phyloP scores from a whole-genome alignment of 2,888 invertebrate genomes.

The Morpho helenor region DNA sequence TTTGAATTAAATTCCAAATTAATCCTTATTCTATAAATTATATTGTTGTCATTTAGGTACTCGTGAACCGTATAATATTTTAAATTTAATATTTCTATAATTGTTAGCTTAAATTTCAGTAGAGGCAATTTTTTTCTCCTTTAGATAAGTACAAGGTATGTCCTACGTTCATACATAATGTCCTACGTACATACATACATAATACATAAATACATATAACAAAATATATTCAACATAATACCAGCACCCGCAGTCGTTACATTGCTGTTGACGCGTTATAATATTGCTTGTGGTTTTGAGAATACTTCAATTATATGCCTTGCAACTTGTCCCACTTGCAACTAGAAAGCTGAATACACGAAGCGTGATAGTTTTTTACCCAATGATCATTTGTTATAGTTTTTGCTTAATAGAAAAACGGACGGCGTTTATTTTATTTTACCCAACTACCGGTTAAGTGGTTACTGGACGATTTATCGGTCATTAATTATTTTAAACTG shows the following conservation, averaged over 20 bases:
- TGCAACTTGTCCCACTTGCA: slow-evolving; percentile 38
- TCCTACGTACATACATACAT: no score
- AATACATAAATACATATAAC: no score
- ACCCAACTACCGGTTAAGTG: slow-evolving; percentile 21
- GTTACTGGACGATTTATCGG: slow-evolving; percentile 21
- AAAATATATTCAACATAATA: no score
- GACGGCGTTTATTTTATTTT: slow-evolving; percentile 18
- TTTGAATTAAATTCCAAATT: no score
- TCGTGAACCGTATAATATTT: no score
- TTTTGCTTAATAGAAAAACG: slow-evolving; percentile 31
- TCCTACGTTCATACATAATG: no score
- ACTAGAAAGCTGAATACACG: slow-evolving; percentile 50
- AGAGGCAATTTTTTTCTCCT: no score
- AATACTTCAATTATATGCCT: slow-evolving; percentile 59
- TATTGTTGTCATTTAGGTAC: no score
- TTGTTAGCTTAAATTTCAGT: no score
- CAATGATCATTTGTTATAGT: slow-evolving; percentile 31
- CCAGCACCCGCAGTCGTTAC: slow-evolving; percentile 20
- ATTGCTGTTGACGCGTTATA: slow-evolving; percentile 1
- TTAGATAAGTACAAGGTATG: no score
- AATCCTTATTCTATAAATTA: no score
- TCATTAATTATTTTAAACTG: slow-evolving; percentile 23
- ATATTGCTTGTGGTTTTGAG: slow-evolving; percentile 45
- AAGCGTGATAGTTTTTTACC: slow-evolving; percentile 41
- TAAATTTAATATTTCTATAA: no score